phyloP scores from a whole-genome alignment of 1,140 invertebrate species.

The Aphidius ervi region DNA sequence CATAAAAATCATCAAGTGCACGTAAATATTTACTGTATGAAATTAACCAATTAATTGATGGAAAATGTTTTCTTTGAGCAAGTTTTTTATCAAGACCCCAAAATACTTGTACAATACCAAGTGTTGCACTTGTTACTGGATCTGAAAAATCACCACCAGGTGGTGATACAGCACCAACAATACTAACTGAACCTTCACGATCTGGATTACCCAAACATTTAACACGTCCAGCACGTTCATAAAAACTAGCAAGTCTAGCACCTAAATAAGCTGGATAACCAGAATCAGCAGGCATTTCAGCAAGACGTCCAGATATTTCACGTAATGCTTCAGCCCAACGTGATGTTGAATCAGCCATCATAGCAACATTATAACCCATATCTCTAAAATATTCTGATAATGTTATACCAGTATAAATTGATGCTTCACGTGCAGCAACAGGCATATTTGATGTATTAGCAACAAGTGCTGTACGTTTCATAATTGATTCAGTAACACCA shows the following conservation, averaged over 20 bases:
- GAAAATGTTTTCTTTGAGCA: slow-evolving; percentile 99
- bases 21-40: slow-evolving; percentile 99
- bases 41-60: slow-evolving; percentile 99
- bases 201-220: slow-evolving; percentile 98
- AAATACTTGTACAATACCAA: slow-evolving; percentile 99
- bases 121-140: slow-evolving; percentile 97
- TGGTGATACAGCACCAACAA: slow-evolving; percentile 98
- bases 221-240: slow-evolving; percentile 94
- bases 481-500: slow-evolving; percentile 95
- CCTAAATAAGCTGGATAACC: slow-evolving; percentile 99
- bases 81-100: slow-evolving; percentile 99
- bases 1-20: slow-evolving; percentile 98
- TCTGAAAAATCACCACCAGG: slow-evolving; percentile 99
- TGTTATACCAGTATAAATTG: slow-evolving; percentile 99
- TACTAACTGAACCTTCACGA: slow-evolving; percentile 96
- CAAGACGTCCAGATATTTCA: slow-evolving; percentile 99
- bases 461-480: slow-evolving; percentile 98
- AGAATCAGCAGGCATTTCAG: slow-evolving; percentile 99
- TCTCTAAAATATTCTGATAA: slow-evolving; percentile 98
- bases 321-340: slow-evolving; percentile 99
- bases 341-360: slow-evolving; percentile 99
- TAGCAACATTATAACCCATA: slow-evolving; percentile 99
- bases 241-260: slow-evolving; percentile 97
- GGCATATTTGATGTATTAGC: slow-evolving; percentile 99
- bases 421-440: slow-evolving; percentile 99